Evolutionary conservation across 2,797 vertebrate genomes (phyloP).

Genomic region (Pseudochirops corinnae): DNA sequence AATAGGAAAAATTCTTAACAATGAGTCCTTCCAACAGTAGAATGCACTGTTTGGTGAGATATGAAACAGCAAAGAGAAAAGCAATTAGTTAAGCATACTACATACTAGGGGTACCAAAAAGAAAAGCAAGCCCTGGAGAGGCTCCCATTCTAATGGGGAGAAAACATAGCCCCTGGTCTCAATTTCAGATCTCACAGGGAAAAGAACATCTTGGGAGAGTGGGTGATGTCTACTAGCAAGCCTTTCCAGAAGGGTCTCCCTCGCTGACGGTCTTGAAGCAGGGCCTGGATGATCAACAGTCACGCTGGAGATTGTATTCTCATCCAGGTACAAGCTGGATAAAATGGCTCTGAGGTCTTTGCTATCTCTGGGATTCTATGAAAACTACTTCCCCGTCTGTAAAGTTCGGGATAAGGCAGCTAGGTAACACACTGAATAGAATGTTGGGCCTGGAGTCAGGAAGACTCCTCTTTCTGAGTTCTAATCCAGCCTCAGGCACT

Average conservation of each 20-base stretch:
- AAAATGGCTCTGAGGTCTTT: neutral
- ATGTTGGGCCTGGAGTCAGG: neutral
- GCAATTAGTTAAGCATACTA: neutral
- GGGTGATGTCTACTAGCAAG: neutral
- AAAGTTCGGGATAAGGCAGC: neutral
- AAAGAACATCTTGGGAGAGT: neutral
- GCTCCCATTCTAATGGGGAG: neutral
- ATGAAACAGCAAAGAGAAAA: neutral
- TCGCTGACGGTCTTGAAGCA: neutral
- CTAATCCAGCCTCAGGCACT: neutral
- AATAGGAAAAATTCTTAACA: neutral
- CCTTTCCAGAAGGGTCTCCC: neutral
- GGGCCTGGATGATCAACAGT: neutral
- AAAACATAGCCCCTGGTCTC: neutral
- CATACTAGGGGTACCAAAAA: neutral
- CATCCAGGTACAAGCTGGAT: neutral
- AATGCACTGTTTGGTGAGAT: neutral
- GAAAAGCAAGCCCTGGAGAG: neutral
- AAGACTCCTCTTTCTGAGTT: neutral
- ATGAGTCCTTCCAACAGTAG: neutral
- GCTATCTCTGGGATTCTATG: neutral
- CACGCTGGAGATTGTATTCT: neutral
- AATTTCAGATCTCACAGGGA: neutral
- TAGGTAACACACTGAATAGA: neutral
- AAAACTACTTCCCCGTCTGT: neutral